Conservation (phyloP, 2,113 vertebrate species). For the Pelecanoides urinatrix region DNA sequence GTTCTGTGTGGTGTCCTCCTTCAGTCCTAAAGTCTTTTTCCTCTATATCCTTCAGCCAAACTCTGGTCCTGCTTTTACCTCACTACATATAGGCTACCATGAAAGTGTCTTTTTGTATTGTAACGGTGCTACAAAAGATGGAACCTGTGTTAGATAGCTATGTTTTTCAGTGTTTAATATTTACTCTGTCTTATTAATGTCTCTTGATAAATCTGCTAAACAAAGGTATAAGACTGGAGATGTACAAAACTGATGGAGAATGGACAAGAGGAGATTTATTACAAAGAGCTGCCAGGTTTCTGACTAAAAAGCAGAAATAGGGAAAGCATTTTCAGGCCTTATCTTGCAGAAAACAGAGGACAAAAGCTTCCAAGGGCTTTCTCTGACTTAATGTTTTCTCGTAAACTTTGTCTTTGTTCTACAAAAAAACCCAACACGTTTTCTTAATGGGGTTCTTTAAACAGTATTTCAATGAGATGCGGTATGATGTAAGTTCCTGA, state of each 20-base stretch:
- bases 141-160: neutral
- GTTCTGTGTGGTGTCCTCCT: neutral
- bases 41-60: neutral
- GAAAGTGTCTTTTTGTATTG: neutral
- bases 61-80: neutral
- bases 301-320: neutral
- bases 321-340: neutral
- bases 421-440: neutral
- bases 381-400: neutral
- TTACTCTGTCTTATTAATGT: neutral
- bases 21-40: neutral
- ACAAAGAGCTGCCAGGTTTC: neutral
- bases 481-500: neutral
- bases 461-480: neutral
- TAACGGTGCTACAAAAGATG: neutral
- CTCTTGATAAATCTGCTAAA: neutral
- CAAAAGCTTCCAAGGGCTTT: neutral
- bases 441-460: neutral
- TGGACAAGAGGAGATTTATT: neutral
- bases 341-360: neutral
- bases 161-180: neutral
- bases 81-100: neutral
- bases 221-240: neutral
- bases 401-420: neutral
- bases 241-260: neutral